Evolutionary conservation across 2,113 vertebrate genomes (phyloP).

Genomic region (Rhagologus leucostigma): DNA sequence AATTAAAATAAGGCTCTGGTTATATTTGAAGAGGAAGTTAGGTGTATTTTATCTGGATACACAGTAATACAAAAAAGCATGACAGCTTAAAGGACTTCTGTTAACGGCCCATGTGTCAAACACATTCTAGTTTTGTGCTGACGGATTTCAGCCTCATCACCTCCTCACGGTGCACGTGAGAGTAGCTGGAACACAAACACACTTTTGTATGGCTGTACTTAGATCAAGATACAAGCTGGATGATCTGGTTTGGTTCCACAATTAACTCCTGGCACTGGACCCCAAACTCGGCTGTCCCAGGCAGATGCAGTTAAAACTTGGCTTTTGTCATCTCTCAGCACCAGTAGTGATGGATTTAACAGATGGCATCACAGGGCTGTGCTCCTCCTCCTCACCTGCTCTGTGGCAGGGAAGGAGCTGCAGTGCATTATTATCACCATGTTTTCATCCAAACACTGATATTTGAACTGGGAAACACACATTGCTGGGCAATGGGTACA

Average conservation of each 20-base stretch:
- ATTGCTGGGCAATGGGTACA: not conserved
- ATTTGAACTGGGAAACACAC: not conserved
- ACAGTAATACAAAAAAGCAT: not conserved
- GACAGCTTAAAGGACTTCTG: not conserved
- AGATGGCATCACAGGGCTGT: not conserved
- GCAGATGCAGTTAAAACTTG: not conserved
- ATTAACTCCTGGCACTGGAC: not conserved
- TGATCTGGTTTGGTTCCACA: not conserved
- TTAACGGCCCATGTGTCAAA: accelerated
- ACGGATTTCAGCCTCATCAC: not conserved
- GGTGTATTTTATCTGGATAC: not conserved
- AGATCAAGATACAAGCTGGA: not conserved
- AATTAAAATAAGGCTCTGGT: not conserved
- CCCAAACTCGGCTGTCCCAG: not conserved
- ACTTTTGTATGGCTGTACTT: not conserved
- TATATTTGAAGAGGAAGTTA: not conserved
- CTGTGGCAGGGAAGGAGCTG: not conserved
- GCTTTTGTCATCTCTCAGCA: not conserved
- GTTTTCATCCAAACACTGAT: not conserved
- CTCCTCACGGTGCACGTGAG: not conserved
- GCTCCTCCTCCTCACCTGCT: not conserved
- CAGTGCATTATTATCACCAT: not conserved
- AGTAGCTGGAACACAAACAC: not conserved
- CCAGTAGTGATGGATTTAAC: not conserved
- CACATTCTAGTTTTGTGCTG: not conserved